phyloP scores from a whole-genome alignment of 2,888 invertebrate genomes.

The Lepidonotus clava region DNA sequence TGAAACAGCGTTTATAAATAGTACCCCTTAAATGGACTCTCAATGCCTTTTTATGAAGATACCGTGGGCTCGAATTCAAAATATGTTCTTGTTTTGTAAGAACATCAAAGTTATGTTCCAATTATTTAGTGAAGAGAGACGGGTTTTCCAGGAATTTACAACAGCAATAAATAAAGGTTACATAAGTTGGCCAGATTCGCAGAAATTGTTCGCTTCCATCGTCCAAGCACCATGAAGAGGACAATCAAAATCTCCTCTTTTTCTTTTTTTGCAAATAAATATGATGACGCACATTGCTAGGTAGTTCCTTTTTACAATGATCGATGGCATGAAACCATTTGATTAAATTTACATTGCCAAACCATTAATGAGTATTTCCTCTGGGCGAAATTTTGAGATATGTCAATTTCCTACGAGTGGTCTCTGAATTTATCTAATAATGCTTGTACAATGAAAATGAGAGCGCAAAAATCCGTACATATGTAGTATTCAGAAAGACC shows the following conservation, averaged over 20 bases:
- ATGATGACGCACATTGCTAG: background rate
- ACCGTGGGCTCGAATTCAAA: background rate
- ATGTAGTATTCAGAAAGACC: too few species aligned
- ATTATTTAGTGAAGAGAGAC: background rate
- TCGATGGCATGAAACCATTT: too few species aligned
- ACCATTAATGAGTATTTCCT: background rate
- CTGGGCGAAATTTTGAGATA: background rate
- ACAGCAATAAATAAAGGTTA: conserved; percentile 19
- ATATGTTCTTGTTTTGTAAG: background rate
- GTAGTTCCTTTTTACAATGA: too few species aligned
- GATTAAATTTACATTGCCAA: too few species aligned
- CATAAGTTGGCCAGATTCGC: background rate
- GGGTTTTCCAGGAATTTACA: background rate
- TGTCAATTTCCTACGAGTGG: background rate
- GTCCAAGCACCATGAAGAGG: conserved; percentile 1
- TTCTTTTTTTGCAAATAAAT: background rate
- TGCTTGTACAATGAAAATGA: background rate
- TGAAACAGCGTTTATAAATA: background rate
- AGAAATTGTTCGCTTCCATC: background rate
- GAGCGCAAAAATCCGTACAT: too few species aligned
- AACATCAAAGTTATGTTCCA: background rate
- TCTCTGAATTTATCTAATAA: background rate
- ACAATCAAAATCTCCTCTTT: background rate
- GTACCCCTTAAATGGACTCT: too few species aligned
- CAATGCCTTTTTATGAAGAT: background rate